These are phyloP conservation scores for Mus musculus DNA, from an alignment of 2,113 vertebrate genomes.

Conservation along the genomic window GRCm39 chr6:106822001-106822500, in stretches of 20 bases:
- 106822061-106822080: neutral
- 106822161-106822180: neutral
- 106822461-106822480: neutral
- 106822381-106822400: neutral
- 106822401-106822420: neutral
- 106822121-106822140: neutral
- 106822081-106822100: neutral
- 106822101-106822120: neutral
- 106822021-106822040: neutral
- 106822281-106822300: neutral
- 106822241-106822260: neutral
- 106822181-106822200: neutral
- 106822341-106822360: neutral
- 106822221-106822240: neutral
- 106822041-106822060: neutral
- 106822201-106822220: neutral
- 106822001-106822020: neutral
- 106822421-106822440: neutral
- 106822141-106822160: no score
- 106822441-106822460: slow-evolving; percentile 6
- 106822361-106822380: no score
- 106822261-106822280: neutral
- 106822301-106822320: neutral
- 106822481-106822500: neutral
- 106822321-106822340: neutral